Evolutionary conservation across 2,113 vertebrate species (phyloP), one percentile per base, ranked within the genome.

Genomic region (Passer montanus): DNA sequence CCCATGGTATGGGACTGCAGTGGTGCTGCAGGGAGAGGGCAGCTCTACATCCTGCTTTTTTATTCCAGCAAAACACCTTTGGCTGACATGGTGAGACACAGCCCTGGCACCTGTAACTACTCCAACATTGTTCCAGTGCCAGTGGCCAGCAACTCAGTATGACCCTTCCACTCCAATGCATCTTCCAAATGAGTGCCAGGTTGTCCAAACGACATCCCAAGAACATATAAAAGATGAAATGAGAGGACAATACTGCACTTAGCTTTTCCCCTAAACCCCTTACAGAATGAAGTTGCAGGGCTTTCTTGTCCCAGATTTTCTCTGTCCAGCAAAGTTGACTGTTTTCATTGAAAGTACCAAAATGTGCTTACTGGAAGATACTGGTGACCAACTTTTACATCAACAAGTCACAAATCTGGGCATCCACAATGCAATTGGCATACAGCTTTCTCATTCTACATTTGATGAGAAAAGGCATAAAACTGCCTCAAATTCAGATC

Each of bases 1-100:
- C 1, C 24, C 20, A 23, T 1, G 8, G 17, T 3, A 12, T 0
- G 63, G 33, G 30, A 44, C 41, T 66, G 24, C 37, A 60, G 14
- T 13, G 35, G 39, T 44, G 69, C 60, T 75, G 46, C n/a, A 49
- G 62, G 24, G 26, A 72, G 43, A 84, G 6, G 30, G 30, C 64
- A 70, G 13, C 17, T 43, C 35, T 19, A 15, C 18, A 39, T 31
- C 44, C 37, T 78, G 52, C 37, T 44, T 69, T 60, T 30, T 87
- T 52, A 35, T 13, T 67, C 33, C 62, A 91, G 44, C 33, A 59
- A 19, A 74, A 84, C 26, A 13, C 21, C 44, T 63, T 60, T 64
- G 41, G 43, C 47, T 86, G 59, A 6, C 20, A 11, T 4, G 31
- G 47, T 23, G 35, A 35, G 52, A 72, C 14, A 43, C 13, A 18